Conservation (phyloP, 2,113 vertebrate genomes). For the Cricetomys ansorgei region DNA sequence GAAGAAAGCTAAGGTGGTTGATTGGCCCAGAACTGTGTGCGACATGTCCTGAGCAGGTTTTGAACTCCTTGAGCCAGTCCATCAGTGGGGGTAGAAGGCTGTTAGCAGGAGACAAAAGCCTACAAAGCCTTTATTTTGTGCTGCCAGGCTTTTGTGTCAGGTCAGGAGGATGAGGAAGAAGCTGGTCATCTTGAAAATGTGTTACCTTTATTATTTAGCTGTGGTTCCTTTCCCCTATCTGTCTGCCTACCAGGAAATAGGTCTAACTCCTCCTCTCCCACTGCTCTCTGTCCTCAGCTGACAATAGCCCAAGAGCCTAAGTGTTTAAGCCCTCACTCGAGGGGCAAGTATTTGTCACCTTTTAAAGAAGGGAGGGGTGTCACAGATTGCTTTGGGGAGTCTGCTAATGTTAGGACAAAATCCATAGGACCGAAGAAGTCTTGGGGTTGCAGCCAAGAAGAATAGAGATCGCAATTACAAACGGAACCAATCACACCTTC, state of each 20-base stretch:
- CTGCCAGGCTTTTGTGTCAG: not conserved
- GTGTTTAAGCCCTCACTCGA: conserved; percentile 65
- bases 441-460: conserved; percentile 62
- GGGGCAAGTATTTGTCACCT: conserved; percentile 59
- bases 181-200: not conserved
- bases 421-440: conserved; percentile 72
- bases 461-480: fast-evolving
- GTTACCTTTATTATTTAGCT: not conserved
- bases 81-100: not conserved
- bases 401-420: conserved; percentile 62
- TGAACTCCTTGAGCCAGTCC: not conserved
- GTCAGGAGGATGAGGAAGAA: not conserved
- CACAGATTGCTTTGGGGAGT: conserved; percentile 66
- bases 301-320: conserved; percentile 70
- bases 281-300: conserved; percentile 78
- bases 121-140: not conserved
- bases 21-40: not conserved
- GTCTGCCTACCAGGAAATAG: not conserved
- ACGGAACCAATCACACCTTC: not conserved
- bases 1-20: not conserved
- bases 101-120: not conserved
- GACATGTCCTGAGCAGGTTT: not conserved
- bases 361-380: not conserved
- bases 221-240: not conserved
- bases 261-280: not conserved